Base-by-base conservation (phyloP, 2,113 vertebrate species). In the Notiomystis cincta region DNA sequence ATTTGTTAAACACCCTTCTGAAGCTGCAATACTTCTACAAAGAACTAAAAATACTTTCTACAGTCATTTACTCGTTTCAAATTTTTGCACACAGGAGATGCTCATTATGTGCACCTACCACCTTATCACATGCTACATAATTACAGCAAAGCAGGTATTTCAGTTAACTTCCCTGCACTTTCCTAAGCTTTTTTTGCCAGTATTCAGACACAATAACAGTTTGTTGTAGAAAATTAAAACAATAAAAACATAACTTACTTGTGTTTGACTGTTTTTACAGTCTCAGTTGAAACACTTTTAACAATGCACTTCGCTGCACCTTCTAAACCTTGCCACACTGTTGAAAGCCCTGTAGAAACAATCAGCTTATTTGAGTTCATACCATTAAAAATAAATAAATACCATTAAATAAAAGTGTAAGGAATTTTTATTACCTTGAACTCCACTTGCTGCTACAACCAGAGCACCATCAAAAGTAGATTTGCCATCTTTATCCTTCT, bases 281-380 rank as follows among this genome's bases (percentile, higher is more conserved):
- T 99, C 96, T 99, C 99, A 28, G 98, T 95, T 40, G 99, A 99
- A 77, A 99, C 99, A 86, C 97, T 99, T 64, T 98, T 98, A 61
- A 98, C 98, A 53, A 99, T 99, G 97, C 99, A 98, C 96, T 98
- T 99, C 1, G 99, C 99, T 42, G 99, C 99, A 58, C 97, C 97
- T 97, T 99, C 99, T 98, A 99, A 97, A 69, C 99, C 99, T 15
- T 99, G 99, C 99, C 99, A 99, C 95, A 99, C 98, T 13, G 99
- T 99, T 64, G 99, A 98, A 97, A 99, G 99, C 44, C 99, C 99
- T 99, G 95, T 25, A 96, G 95, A 90, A 83, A 91, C 5, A 10
- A 78, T 44, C 20, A 89, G 37, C 18, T 91, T 54, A 70, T 89
- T 50, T 87, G 61, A 95, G 92, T 82, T 65, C 51, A 90, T 15